Evolutionary conservation across 2,888 invertebrate species (phyloP).

Genomic region (Steinernema carpocapsae): DNA sequence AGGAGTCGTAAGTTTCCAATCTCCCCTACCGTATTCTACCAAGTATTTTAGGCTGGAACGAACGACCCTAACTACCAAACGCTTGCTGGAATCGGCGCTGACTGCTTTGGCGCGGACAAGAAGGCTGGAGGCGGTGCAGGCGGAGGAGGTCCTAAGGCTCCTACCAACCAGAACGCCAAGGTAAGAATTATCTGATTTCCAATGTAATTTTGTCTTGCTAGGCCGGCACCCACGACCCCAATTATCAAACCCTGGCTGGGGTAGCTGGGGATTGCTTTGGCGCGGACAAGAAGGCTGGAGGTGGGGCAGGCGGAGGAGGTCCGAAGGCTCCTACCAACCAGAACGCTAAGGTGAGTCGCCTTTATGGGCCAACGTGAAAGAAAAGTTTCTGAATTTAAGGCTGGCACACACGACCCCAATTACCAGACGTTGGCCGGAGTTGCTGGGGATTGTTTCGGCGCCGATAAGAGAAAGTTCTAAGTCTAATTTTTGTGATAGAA

Average conservation of each 20-base stretch:
- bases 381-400: neutral
- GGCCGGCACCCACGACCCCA: conserved; percentile 24
- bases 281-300: conserved; percentile 39
- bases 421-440: conserved; percentile 23
- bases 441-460: neutral
- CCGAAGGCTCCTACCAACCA: conserved; percentile 34
- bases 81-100: neutral
- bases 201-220: neutral
- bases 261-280: conserved; percentile 37
- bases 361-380: neutral
- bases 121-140: conserved; percentile 14
- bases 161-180: neutral
- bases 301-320: conserved; percentile 13
- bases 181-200: neutral
- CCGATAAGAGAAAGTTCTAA: neutral
- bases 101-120: conserved; percentile 16
- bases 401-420: conserved; percentile 8
- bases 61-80: no score
- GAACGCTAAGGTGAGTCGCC: neutral
- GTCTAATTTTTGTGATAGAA: no score
- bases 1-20: neutral
- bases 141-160: conserved; percentile 10
- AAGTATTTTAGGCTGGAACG: no score
- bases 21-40: neutral
- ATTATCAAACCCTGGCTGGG: conserved; percentile 35